Evolutionary conservation across 92 coral and sea anemone genomes (phyloP).

Genomic region (Heteractis magnifica): DNA sequence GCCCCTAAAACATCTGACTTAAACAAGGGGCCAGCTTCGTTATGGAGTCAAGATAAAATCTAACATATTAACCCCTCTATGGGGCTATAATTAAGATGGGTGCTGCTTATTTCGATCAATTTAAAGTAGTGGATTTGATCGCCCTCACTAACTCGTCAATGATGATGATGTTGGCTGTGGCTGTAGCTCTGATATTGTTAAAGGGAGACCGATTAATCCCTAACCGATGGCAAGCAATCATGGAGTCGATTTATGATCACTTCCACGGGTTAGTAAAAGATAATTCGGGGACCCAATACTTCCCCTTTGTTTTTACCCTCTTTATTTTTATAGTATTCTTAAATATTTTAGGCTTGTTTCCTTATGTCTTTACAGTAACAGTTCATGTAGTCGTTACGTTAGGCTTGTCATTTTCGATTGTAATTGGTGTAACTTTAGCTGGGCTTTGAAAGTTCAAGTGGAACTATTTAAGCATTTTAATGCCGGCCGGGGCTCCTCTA

Average conservation of each 20-base stretch:
- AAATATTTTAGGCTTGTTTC: slow-evolving; percentile 75
- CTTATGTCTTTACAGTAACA: slow-evolving; percentile 75
- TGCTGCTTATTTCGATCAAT: slow-evolving; percentile 77
- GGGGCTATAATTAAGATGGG: slow-evolving; percentile 40
- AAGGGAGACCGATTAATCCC: slow-evolving; percentile 70
- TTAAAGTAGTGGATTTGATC: slow-evolving; percentile 69
- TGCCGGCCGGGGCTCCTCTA: slow-evolving; percentile 89
- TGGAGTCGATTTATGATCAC: slow-evolving; percentile 61
- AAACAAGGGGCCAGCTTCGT: slow-evolving; percentile 36
- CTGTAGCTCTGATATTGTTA: slow-evolving; percentile 68
- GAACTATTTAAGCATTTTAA: slow-evolving; percentile 69
- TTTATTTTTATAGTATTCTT: slow-evolving; percentile 71
- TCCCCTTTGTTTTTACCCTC: slow-evolving; percentile 68
- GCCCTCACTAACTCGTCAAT: slow-evolving; percentile 74
- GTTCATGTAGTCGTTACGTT: slow-evolving; percentile 67
- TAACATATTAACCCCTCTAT: slow-evolving; percentile 1
- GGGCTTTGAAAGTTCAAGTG: slow-evolving; percentile 64
- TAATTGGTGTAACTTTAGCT: slow-evolving; percentile 61
- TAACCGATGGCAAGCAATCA: slow-evolving; percentile 70
- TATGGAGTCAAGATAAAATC: slow-evolving; percentile 26
- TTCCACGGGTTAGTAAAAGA: slow-evolving; percentile 64
- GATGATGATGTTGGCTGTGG: slow-evolving; percentile 70
- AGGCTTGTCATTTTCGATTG: slow-evolving; percentile 67
- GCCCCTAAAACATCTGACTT: slow-evolving; percentile 33
- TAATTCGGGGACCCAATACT: slow-evolving; percentile 59